Evolutionary conservation across 2,888 invertebrate species (phyloP), one percentile per base, ranked within the genome.

Genomic region (Trachelus troglodyta): DNA sequence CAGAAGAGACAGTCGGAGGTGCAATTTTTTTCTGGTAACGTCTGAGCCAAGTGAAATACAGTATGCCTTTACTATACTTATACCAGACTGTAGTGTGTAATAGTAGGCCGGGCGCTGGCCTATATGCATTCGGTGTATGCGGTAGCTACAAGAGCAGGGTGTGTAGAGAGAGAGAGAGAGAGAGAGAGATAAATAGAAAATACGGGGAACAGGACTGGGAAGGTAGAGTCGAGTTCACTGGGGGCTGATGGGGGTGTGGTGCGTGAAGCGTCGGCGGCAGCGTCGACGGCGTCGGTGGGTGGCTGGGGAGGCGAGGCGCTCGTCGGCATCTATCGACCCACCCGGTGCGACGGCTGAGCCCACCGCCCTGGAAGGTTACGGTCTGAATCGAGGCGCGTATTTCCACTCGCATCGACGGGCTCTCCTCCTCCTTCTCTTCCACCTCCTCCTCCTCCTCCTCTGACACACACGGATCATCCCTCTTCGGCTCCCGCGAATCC

Each of bases 281-380:
- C 31, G 31, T 31, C 71, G 71, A 15, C 71, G 71, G 71, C 71
- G 73, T 85, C 85, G 88, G 88, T 85, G 80, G 84, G 83, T 82
- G 79, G 79, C 75, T 76, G 73, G 69, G 75, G 77, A 74, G 77
- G 74, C 76, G 83, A 85, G 83, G 81, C 82, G 82, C 84, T 84
- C 86, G 88, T 87, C 85, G 89, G 86, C 90, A 87, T 88, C 87
- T 90, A 90, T 90, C 89, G 90, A 90, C 90, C 90, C 87, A 89
- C 85, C 86, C 80, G 80, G 79, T 81, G 79, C 81, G 79, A 81
- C 37, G 37, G 81, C 81, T 76, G 82, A 79, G 79, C 82, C 80
- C 81, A 87, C 83, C 84, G 85, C 85, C 87, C 88, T 84, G 85
- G 82, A 85, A 87, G 85, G 83, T 87, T 87, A 83, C 85, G 84